Evolutionary conservation across 1,140 invertebrate species (phyloP).

Genomic region (Adoxophyes honmai): DNA sequence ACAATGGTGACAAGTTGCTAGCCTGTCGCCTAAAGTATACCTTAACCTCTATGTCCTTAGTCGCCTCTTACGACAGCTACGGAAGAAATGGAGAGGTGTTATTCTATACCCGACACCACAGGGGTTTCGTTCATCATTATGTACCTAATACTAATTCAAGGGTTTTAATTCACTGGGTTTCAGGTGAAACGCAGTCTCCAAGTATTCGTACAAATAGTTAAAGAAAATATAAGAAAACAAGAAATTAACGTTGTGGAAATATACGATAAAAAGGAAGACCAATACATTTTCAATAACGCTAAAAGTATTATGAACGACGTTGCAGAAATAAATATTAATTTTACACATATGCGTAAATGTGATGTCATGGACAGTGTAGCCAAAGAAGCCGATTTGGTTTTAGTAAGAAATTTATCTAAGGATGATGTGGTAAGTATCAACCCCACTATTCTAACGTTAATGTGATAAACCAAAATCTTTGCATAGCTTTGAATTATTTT

Average conservation of each 20-base stretch:
- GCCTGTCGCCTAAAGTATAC: too few species aligned
- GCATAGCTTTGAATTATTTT: too few species aligned
- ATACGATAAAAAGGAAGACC: conserved; percentile 15
- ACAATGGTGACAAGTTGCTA: too few species aligned
- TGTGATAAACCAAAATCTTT: too few species aligned
- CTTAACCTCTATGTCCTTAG: too few species aligned
- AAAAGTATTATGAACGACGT: conserved; percentile 18
- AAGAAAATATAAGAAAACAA: conserved; percentile 33
- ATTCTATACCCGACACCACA: too few species aligned
- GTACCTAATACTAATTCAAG: too few species aligned
- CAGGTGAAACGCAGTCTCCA: conserved; percentile 27
- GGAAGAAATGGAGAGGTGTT: too few species aligned
- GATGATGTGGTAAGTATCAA: conserved; percentile 28
- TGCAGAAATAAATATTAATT: conserved; percentile 19
- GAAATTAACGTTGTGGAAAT: conserved; percentile 26
- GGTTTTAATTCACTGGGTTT: conserved; percentile 17
- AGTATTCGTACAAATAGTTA: conserved; percentile 33
- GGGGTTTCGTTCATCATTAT: too few species aligned
- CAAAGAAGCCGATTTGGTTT: conserved; percentile 19
- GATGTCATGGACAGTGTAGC: conserved; percentile 11
- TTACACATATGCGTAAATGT: conserved; percentile 16
- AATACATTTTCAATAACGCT: conserved; percentile 15
- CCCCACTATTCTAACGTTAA: neutral
- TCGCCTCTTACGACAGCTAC: too few species aligned
- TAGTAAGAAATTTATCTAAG: conserved; percentile 22